Evolutionary conservation across 2,113 vertebrate species (phyloP).

Genomic region (Dipodomys stephensi): DNA sequence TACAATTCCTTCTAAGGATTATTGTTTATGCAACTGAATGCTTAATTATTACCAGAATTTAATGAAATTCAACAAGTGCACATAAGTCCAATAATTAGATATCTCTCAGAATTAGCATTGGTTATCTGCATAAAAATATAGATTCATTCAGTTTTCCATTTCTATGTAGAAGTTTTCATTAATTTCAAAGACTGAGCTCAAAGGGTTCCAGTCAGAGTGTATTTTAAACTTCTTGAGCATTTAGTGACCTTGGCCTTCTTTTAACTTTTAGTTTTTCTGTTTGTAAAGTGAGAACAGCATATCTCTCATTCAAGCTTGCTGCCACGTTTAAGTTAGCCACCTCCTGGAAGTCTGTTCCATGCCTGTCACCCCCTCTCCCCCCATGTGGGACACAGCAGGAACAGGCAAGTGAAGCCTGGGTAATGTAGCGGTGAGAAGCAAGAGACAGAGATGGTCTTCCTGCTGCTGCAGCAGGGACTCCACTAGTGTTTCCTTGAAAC

Average conservation of each 20-base stretch:
- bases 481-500: neutral
- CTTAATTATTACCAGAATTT: conserved; percentile 65
- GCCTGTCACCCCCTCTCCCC: neutral
- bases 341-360: neutral
- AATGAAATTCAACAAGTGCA: conserved; percentile 41
- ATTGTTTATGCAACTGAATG: conserved; percentile 53
- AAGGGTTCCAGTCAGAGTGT: neutral
- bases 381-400: too few species aligned
- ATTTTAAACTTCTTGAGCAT: conserved; percentile 22
- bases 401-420: neutral
- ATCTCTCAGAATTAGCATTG: conserved; percentile 53
- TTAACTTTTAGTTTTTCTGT: neutral
- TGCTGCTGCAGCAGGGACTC: neutral
- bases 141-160: conserved; percentile 27
- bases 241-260: neutral
- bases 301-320: neutral
- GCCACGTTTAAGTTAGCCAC: neutral
- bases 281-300: neutral
- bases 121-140: conserved; percentile 38
- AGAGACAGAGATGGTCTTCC: neutral
- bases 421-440: too few species aligned
- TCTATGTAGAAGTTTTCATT: conserved; percentile 27
- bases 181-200: conserved; percentile 47
- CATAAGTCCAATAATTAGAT: conserved; percentile 61
- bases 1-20: neutral